Conservation (phyloP, 1,140 invertebrate species). For the Drosophila equinoxialis region DNA sequence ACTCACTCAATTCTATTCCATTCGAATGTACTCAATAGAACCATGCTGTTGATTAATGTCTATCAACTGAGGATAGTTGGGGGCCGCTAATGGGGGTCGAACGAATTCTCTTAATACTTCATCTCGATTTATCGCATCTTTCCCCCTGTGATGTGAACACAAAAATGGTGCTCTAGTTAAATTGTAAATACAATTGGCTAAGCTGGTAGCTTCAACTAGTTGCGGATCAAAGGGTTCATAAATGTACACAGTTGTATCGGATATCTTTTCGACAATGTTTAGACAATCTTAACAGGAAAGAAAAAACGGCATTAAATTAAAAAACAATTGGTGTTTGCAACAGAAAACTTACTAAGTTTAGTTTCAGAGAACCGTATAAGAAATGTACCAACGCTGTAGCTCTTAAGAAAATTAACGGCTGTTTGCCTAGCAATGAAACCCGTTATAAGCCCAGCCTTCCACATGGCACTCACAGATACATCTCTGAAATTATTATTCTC, state of each 20-base stretch:
- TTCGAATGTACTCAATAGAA: too few relatives aligned
- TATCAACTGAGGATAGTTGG: not conserved
- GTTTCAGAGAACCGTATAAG: not conserved
- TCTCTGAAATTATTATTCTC: not conserved
- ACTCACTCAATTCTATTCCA: too few relatives aligned
- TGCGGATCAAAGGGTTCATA: not conserved
- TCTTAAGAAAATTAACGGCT: not conserved
- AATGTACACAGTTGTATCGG: not conserved
- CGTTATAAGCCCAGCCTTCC: not conserved
- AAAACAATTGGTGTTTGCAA: too few relatives aligned
- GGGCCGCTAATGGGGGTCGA: not conserved
- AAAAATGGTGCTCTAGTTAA: not conserved
- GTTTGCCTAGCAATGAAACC: not conserved
- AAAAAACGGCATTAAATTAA: too few relatives aligned
- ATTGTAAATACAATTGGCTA: not conserved
- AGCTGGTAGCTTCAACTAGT: not conserved
- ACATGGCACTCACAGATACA: not conserved
- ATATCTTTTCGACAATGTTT: not conserved
- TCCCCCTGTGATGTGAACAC: not conserved
- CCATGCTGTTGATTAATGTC: too few relatives aligned
- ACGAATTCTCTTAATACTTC: not conserved
- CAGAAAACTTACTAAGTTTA: not conserved
- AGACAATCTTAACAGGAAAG: not conserved
- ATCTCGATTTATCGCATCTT: not conserved
- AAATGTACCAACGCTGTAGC: not conserved